Evolutionary conservation across 2,113 vertebrate species (phyloP).

Genomic region (Thomomys bottae): DNA sequence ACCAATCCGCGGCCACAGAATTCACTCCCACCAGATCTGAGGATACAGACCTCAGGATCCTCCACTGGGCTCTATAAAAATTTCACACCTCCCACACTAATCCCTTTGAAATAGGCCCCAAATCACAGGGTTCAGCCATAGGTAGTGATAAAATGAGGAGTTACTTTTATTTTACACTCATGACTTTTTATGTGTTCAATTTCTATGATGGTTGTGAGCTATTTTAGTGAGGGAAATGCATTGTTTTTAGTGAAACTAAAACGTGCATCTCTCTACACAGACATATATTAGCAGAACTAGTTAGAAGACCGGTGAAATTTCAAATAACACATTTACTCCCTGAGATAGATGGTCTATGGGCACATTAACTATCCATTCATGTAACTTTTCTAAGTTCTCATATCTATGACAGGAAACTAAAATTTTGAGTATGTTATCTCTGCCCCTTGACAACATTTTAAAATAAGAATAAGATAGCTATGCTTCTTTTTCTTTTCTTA

Average conservation of each 20-base stretch:
- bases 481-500: too few species aligned
- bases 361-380: slow-evolving; percentile 13
- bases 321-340: slow-evolving; percentile 32
- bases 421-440: not conserved
- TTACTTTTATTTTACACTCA: slow-evolving; percentile 2
- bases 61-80: not conserved
- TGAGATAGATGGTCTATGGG: not conserved
- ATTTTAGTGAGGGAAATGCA: slow-evolving; percentile 9
- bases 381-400: not conserved
- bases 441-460: not conserved
- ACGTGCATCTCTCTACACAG: not conserved
- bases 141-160: not conserved
- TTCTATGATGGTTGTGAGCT: not conserved
- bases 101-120: not conserved
- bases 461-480: not conserved
- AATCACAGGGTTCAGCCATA: not conserved
- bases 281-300: slow-evolving; percentile 23
- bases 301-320: slow-evolving; percentile 48
- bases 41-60: not conserved
- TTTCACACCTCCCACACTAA: not conserved
- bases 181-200: slow-evolving; percentile 1
- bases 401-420: slow-evolving; percentile 10
- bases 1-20: not conserved
- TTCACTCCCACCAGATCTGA: not conserved
- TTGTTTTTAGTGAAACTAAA: slow-evolving; percentile 51